A percentile compares a stretch with the other conserved stretches of the same genome.
These are phyloP conservation scores for Sorex maritimensis DNA, from an alignment of 2,797 vertebrate species.

Conservation along the genomic window DNA sequence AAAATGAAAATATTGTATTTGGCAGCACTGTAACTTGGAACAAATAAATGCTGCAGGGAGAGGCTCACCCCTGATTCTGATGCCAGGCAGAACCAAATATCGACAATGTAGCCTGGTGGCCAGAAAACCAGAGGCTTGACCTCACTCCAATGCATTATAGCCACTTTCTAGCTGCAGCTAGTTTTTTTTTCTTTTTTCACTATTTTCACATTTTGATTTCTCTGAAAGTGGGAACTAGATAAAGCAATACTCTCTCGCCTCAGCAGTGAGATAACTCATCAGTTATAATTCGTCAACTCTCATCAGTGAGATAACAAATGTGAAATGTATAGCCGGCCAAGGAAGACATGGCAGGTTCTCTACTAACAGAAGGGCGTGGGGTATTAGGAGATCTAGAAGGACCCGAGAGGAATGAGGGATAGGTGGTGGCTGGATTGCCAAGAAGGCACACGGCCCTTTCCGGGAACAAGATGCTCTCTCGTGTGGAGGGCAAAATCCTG, in stretches of 20 bases:
- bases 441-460: not conserved
- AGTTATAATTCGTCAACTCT: not conserved
- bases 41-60: not conserved
- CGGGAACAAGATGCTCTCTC: not conserved
- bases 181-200: not conserved
- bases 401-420: not conserved
- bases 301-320: not conserved
- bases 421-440: not conserved
- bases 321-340: not conserved
- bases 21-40: not conserved
- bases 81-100: not conserved
- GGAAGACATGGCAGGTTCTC: not conserved
- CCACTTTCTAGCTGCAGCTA: not conserved
- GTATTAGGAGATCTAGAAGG: not conserved
- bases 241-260: not conserved
- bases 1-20: not conserved
- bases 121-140: not conserved
- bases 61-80: not conserved
- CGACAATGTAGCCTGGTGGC: no score
- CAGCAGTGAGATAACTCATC: not conserved
- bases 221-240: not conserved
- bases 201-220: not conserved
- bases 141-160: not conserved
- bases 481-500: not conserved
- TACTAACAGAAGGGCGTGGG: not conserved